Evolutionary conservation across 2,113 vertebrate genomes (phyloP), one percentile per base, ranked within the genome.

Genomic region (Oenanthe melanoleuca): DNA sequence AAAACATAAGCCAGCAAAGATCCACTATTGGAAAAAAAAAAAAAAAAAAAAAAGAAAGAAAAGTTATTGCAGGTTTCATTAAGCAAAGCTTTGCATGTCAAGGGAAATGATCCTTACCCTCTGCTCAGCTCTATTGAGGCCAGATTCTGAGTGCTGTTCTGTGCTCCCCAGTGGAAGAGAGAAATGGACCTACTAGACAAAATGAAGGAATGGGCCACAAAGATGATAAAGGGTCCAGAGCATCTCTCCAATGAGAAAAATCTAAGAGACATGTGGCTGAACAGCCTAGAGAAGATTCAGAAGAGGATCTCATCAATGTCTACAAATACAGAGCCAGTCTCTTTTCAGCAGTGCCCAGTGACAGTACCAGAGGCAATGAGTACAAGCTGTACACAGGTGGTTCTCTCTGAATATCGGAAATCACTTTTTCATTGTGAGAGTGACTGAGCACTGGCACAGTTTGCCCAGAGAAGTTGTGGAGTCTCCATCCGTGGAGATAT

Each of bases 61-160:
- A 28, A 1, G 3, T 18, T 31, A 52, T 38, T 11, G 6, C 1
- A 3, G 9, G 26, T 4, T 71, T 12, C 31, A 50, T 59, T 23
- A 50, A 53, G 34, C 75, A 19, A 2, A 75, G 2, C 3, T 60
- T 60, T 86, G 14, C 12, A 31, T 7, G 13, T 26, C 12, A 24
- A 52, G 37, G 55, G 20, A 70, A 23, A 20, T 63, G 23, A 38
- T 53, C 20, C 13, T 85, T 50, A 29, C 9, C 5, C 21, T 60
- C n/a, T 66, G 8, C 50, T 74, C 47, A 80, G 52, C 8, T 34
- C 20, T 61, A 11, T 6, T 45, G 29, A 65, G 23, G 16, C 4
- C 44, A 40, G 45, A 42, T 31, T 47, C 8, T 75, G 40, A 18
- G 16, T n/a, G 11, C 40, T 56, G 8, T 65, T 73, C 37, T 60